phyloP scores from a whole-genome alignment of 2,113 vertebrate genomes.

The Nanorana parkeri region DNA sequence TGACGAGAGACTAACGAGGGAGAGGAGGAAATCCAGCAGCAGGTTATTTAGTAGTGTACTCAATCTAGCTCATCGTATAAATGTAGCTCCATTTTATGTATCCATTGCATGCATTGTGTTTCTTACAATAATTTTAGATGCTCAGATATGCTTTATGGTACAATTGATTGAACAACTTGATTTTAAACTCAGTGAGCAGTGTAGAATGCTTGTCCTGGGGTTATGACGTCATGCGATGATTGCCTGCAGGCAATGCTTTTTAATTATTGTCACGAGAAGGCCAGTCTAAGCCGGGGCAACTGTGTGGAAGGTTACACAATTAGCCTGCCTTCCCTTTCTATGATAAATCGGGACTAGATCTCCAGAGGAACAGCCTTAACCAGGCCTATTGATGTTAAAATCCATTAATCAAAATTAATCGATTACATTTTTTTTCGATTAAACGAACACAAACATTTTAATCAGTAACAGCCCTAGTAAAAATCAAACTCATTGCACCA shows the following conservation, averaged over 20 bases:
- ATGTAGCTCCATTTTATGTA: no score
- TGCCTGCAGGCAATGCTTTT: slow-evolving; percentile 2
- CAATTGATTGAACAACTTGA: not conserved
- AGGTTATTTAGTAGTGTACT: no score
- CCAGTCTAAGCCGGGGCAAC: not conserved
- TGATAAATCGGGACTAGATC: slow-evolving; percentile 61
- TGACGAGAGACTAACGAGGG: no score
- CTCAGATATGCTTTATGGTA: no score
- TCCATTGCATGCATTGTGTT: no score
- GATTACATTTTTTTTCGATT: no score
- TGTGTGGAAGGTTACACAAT: slow-evolving; percentile 41
- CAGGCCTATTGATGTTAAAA: slow-evolving; percentile 57
- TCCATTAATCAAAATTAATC: slow-evolving; percentile 69
- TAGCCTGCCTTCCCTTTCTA: slow-evolving; percentile 29
- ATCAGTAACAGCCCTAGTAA: no score
- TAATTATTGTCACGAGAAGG: slow-evolving; percentile 40
- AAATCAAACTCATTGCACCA: no score
- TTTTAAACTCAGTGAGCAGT: not conserved
- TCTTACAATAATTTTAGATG: no score
- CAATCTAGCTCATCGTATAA: no score
- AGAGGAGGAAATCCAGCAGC: no score
- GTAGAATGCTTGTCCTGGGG: not conserved
- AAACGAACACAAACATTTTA: no score
- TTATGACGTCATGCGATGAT: not conserved
- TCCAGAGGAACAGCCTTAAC: slow-evolving; percentile 65